Percentiles rank a stretch among this genome's conserved stretches.
phyloP scores from a whole-genome alignment of 2,113 vertebrate species.

The Sardina pilchardus region DNA sequence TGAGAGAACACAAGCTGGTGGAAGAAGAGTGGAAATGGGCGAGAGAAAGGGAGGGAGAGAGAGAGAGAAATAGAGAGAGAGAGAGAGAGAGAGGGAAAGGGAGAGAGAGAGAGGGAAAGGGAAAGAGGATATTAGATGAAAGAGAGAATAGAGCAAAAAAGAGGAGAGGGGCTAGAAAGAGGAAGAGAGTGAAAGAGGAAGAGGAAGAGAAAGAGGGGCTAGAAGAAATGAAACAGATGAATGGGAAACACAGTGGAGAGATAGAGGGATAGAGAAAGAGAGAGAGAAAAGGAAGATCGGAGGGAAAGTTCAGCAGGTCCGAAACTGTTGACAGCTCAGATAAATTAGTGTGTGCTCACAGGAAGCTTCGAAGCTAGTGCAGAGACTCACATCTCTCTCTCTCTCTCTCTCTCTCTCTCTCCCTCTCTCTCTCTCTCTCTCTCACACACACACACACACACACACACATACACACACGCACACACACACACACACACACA shows the following conservation, averaged over 20 bases:
- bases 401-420: neutral
- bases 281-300: neutral
- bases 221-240: neutral
- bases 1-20: neutral
- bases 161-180: neutral
- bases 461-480: neutral
- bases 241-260: neutral
- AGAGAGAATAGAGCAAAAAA: neutral
- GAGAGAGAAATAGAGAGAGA: neutral
- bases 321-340: neutral
- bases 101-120: neutral
- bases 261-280: neutral
- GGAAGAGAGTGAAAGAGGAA: neutral
- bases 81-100: neutral
- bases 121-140: neutral
- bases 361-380: neutral
- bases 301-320: neutral
- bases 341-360: neutral
- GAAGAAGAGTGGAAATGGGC: neutral
- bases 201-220: neutral
- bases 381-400: neutral
- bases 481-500: neutral
- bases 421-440: neutral
- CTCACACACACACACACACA: neutral
- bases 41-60: neutral